Conservation (phyloP, 2,888 invertebrate species). For the Microchrysa polita region DNA sequence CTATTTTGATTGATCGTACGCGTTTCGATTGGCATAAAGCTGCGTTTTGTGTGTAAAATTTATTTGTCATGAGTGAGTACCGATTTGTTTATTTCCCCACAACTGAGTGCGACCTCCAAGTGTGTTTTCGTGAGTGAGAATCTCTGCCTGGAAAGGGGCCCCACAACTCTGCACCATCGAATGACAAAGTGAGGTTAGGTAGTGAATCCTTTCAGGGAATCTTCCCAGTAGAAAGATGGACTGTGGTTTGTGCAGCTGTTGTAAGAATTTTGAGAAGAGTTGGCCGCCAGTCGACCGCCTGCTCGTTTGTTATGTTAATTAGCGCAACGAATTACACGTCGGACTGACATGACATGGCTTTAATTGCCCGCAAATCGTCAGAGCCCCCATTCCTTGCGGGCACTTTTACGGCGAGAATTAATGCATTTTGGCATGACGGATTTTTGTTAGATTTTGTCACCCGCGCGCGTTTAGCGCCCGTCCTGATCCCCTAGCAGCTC, state of each 20-base stretch:
- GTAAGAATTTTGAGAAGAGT: not conserved
- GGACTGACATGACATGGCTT: too few relatives aligned
- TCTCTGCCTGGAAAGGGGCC: too few relatives aligned
- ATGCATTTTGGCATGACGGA: too few relatives aligned
- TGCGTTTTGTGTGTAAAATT: not conserved
- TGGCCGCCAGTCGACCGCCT: too few relatives aligned
- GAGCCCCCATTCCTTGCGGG: too few relatives aligned
- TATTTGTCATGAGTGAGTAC: constrained; percentile 29
- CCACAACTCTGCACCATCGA: not conserved
- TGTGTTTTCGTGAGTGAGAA: not conserved
- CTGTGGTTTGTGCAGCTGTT: not conserved
- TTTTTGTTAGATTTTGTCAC: not conserved
- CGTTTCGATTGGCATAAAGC: not conserved
- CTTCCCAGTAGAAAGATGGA: not conserved
- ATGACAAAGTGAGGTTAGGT: constrained; percentile 19
- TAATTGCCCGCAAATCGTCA: too few relatives aligned
- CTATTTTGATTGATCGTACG: constrained; percentile 23
- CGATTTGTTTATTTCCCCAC: constrained; percentile 9
- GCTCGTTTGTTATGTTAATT: too few relatives aligned
- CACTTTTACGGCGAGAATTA: too few relatives aligned
- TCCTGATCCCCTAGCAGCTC: not conserved
- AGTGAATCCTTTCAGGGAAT: not conserved
- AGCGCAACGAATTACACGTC: too few relatives aligned
- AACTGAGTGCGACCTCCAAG: not conserved
- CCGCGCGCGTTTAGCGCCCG: not conserved